phyloP scores from a whole-genome alignment of 1,140 invertebrate species.

The Formica selysi region DNA sequence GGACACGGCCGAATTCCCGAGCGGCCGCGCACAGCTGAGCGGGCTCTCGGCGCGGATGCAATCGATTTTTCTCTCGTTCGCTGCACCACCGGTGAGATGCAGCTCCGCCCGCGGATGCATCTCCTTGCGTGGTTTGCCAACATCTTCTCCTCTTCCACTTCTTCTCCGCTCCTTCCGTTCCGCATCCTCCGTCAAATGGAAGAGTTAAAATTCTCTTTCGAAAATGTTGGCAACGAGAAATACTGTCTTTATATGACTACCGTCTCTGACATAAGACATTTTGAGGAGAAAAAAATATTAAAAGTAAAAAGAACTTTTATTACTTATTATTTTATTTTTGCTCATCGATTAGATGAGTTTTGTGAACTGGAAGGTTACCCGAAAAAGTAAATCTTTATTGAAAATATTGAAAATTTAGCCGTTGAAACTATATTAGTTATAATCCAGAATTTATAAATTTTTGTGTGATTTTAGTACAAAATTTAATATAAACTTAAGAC shows the following conservation, averaged over 20 bases:
- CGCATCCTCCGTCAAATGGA: constrained; percentile 25
- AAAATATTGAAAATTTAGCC: constrained; percentile 8
- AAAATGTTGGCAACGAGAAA: constrained; percentile 19
- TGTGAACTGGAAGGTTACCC: neutral
- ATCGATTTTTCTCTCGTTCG: constrained; percentile 73
- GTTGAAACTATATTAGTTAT: neutral
- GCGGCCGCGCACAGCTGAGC: constrained; percentile 45
- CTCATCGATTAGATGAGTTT: neutral
- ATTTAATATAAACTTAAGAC: neutral
- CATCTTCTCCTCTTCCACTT: constrained; percentile 10
- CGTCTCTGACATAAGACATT: neutral
- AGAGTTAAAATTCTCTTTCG: constrained; percentile 19
- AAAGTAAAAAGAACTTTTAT: neutral
- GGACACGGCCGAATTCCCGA: constrained; percentile 14
- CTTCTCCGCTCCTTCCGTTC: neutral
- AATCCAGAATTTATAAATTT: neutral
- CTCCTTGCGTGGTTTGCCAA: constrained; percentile 50
- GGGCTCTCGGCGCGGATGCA: constrained; percentile 64
- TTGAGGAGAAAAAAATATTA: neutral
- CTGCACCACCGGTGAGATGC: constrained; percentile 13
- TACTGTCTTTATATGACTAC: neutral
- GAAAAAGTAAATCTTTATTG: neutral
- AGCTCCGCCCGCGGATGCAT: constrained; percentile 45
- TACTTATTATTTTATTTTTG: neutral
- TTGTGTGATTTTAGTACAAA: neutral